Evolutionary conservation across 2,888 invertebrate species (phyloP).

Genomic region (Orchesella flavescens): DNA sequence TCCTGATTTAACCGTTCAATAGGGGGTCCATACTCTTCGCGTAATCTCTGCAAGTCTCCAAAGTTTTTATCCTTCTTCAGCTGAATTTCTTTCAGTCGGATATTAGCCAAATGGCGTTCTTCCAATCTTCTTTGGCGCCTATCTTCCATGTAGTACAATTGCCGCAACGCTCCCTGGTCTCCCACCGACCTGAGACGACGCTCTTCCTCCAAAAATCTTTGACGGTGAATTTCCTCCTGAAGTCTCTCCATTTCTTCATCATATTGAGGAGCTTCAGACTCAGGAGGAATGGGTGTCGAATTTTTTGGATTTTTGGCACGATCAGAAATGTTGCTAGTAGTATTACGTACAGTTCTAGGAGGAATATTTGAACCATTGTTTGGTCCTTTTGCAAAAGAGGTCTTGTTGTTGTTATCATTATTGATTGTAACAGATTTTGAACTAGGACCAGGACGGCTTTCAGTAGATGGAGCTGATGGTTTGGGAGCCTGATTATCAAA

Average conservation of each 20-base stretch:
- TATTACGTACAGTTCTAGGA: not conserved
- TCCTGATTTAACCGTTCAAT: constrained; percentile 31
- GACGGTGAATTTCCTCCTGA: constrained; percentile 53
- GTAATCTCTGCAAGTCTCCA: constrained; percentile 23
- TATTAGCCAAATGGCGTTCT: constrained; percentile 24
- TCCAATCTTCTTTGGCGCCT: constrained; percentile 41
- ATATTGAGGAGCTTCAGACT: not conserved
- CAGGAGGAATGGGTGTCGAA: not conserved
- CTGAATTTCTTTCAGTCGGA: constrained; percentile 42
- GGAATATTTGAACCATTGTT: not conserved
- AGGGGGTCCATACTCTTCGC: constrained; percentile 42
- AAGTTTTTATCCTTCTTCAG: constrained; percentile 51
- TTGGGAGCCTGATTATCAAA: not conserved
- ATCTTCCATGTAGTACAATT: constrained; percentile 48
- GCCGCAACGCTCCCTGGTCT: constrained; percentile 23
- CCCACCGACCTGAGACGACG: constrained; percentile 15
- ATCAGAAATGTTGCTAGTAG: not conserved
- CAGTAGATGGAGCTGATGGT: not conserved
- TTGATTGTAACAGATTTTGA: not conserved
- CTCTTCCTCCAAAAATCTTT: constrained; percentile 51
- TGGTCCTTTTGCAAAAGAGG: not conserved
- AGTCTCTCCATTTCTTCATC: constrained; percentile 35
- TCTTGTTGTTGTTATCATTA: not conserved
- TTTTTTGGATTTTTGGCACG: not conserved
- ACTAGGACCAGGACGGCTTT: not conserved